Percentiles rank a stretch among this genome's conserved stretches.
phyloP scores from a whole-genome alignment of 2,797 vertebrate species.

The Gobio occitaniae region DNA sequence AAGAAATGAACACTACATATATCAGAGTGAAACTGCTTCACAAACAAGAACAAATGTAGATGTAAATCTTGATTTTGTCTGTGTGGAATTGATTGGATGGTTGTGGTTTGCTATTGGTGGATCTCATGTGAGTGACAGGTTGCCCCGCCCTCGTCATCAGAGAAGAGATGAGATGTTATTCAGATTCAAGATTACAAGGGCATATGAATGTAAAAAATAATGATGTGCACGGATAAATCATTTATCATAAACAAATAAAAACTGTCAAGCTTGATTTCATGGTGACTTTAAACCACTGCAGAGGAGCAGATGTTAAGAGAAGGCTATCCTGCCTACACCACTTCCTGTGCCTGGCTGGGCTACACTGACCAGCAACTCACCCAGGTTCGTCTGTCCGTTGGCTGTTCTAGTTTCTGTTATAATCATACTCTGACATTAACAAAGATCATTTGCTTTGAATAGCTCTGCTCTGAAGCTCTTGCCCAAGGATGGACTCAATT shows the following conservation, averaged over 20 bases:
- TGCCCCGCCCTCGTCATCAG: no score
- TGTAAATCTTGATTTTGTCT: no score
- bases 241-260: background rate
- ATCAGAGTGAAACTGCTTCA: no score
- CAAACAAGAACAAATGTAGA: no score
- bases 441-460: conserved; percentile 17
- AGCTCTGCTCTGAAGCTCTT: conserved; percentile 67
- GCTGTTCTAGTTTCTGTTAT: no score
- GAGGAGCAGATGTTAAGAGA: conserved; percentile 78
- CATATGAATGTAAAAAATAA: background rate
- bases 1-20: no score
- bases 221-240: rapidly evolving
- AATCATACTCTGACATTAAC: background rate
- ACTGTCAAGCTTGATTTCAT: background rate
- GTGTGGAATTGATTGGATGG: no score
- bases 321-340: conserved; percentile 84
- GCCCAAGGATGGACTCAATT: conserved; percentile 79
- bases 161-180: no score
- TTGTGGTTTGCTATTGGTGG: no score
- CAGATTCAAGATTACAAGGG: no score
- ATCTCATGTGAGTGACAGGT: no score
- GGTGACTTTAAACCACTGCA: conserved; percentile 49
- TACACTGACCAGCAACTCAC: conserved; percentile 56
- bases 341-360: conserved; percentile 74
- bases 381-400: conserved; percentile 35